Evolutionary conservation across 1,140 invertebrate genomes (phyloP).

Genomic region (Drosophila parabipectinata): DNA sequence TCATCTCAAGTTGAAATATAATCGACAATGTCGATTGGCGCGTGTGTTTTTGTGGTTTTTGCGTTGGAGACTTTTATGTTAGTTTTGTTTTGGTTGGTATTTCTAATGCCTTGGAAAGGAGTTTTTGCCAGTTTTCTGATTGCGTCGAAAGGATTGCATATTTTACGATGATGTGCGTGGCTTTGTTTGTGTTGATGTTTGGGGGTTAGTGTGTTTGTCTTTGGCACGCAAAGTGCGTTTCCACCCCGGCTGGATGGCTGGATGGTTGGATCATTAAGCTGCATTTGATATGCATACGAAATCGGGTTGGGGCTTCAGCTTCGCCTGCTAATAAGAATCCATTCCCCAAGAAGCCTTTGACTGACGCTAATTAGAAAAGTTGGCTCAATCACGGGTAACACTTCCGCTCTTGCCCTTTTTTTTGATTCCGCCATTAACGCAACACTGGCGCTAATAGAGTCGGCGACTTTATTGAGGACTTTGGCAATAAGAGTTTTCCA

Average conservation of each 20-base stretch:
- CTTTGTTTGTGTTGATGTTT: conserved; percentile 40
- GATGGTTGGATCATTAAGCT: conserved; percentile 39
- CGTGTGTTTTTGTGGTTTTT: conserved; percentile 64
- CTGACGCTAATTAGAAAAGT: conserved; percentile 76
- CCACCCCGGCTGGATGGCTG: conserved; percentile 6
- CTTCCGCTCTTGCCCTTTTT: conserved; percentile 30
- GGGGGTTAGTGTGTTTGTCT: conserved; percentile 34
- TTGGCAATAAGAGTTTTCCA: conserved; percentile 61
- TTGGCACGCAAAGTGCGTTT: conserved; percentile 43
- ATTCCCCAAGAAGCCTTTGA: conserved; percentile 13
- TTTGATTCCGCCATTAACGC: conserved; percentile 51
- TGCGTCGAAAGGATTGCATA: conserved; percentile 56
- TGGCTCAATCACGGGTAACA: conserved; percentile 45
- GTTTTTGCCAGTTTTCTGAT: conserved; percentile 42
- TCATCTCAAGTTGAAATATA: conserved; percentile 45
- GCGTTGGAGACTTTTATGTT: conserved; percentile 53
- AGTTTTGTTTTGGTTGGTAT: conserved; percentile 66
- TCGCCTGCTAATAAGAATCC: conserved; percentile 3
- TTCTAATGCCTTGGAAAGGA: conserved; percentile 59
- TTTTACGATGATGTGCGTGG: conserved; percentile 49
- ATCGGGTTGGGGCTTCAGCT: neutral
- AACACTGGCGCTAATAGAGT: conserved; percentile 68
- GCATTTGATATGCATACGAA: conserved; percentile 60
- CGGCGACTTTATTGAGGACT: conserved; percentile 54
- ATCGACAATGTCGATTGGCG: conserved; percentile 67